Base-by-base conservation (phyloP, 1,140 invertebrate genomes). In the Zaprionus davidi region DNA sequence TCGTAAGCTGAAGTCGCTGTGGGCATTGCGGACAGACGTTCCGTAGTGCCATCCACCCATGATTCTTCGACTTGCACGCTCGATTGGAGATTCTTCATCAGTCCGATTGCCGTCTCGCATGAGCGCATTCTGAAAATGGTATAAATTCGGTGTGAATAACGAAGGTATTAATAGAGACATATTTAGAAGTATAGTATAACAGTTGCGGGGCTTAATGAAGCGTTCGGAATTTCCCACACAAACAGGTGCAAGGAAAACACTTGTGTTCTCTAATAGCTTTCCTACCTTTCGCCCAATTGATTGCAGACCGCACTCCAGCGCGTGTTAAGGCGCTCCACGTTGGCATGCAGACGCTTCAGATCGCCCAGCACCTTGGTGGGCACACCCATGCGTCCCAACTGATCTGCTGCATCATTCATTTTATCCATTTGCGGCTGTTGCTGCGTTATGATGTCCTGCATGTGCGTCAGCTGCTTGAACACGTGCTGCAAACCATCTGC, bases 261-360 rank as follows among this genome's bases (percentile, higher is more conserved):
- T 28, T 28, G 26, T 28, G 6, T 31, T 31, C 7, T 34, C 3
- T 13, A 22, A 55, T 9, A 17, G 4, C 0, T 44, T 7, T 17
- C 81, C 81, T 88, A 97, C 96, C 97, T 96, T 87, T 99, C 98
- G 59, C 96, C 96, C 55, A 99, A 94, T 93, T 99, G 98, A 41
- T 95, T 95, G 92, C 97, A 98, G 13, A 99, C 96, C 79, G 96
- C 97, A 80, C 96, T 97, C 98, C 98, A 99, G 59, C 98, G 94
- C 44, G 95, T 95, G 77, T 97, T 97, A 5, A 99, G 93, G 83
- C 96, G 95, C 76, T 97, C 96, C 3, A 99, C 96, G 81, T 99
- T 98, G 78, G 97, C 96, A 91, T 99, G 98, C n/a, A 99, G 92
- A 17, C 96, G 94, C 82, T 99, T 98, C 66, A 99, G 95, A 93